Conservation (phyloP, 2,888 invertebrate species). For the Smittia sp. region DNA sequence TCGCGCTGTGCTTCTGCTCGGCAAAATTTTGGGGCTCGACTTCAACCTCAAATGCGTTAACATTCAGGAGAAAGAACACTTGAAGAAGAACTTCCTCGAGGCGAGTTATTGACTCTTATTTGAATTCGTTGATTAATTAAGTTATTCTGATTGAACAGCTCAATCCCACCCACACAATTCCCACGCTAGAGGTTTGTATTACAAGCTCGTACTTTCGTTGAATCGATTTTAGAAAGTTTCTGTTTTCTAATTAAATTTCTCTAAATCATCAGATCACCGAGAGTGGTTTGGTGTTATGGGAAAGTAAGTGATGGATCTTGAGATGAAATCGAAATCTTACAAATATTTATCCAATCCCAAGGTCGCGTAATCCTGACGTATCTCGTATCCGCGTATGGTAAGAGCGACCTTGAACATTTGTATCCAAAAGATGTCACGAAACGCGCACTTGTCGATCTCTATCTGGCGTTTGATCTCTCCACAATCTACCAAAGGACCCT, state of each 20-base stretch:
- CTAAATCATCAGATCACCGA: conserved; percentile 58
- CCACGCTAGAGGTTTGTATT: conserved; percentile 61
- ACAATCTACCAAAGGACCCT: conserved; percentile 68
- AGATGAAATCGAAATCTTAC: neutral
- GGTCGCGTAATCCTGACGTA: conserved; percentile 61
- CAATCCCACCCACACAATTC: conserved; percentile 82
- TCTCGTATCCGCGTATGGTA: conserved; percentile 75
- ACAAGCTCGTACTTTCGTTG: neutral
- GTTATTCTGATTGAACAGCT: conserved; percentile 55
- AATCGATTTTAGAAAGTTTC: neutral
- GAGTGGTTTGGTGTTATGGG: conserved; percentile 76
- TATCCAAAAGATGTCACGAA: conserved; percentile 74
- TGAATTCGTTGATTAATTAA: neutral
- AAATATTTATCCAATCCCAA: neutral
- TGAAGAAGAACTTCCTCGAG: conserved; percentile 61
- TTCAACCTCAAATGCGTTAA: conserved; percentile 61
- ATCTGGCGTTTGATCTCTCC: conserved; percentile 76
- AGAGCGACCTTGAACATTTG: conserved; percentile 61
- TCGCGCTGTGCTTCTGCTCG: conserved; percentile 59
- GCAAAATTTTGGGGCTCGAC: conserved; percentile 60
- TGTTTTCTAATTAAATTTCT: neutral
- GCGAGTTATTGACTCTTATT: conserved; percentile 48
- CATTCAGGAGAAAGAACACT: conserved; percentile 58
- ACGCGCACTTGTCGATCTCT: conserved; percentile 73
- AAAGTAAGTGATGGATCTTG: conserved; percentile 52